phyloP scores from a whole-genome alignment of 2,113 vertebrate genomes.

The Empidonax traillii region DNA sequence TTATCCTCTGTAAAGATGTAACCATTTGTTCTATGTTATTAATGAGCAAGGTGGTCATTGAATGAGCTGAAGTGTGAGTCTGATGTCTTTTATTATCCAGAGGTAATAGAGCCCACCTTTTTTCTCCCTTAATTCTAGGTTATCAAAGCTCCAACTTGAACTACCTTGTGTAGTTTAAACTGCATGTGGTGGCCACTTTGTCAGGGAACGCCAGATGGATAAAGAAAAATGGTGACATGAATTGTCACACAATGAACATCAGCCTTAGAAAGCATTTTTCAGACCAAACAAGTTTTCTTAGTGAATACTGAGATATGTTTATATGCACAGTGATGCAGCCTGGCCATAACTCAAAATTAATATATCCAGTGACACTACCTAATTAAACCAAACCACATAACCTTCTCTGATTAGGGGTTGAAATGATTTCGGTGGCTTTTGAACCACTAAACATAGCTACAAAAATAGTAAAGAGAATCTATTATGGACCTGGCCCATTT shows the following conservation, averaged over 20 bases:
- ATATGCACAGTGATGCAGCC: background rate
- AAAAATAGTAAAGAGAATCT: background rate
- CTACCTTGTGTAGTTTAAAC: background rate
- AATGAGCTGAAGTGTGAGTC: background rate
- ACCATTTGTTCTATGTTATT: background rate
- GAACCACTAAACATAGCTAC: background rate
- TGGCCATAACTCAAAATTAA: background rate
- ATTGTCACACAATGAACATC: background rate
- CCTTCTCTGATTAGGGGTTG: background rate
- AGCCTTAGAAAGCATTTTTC: background rate
- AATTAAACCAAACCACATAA: background rate
- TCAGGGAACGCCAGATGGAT: background rate
- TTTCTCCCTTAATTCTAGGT: background rate
- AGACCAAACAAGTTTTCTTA: background rate
- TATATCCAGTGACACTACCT: background rate
- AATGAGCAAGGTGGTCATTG: background rate
- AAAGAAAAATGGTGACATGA: background rate
- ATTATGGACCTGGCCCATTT: background rate
- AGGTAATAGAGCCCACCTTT: rapidly evolving
- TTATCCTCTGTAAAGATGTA: background rate
- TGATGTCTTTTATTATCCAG: background rate
- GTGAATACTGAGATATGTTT: background rate
- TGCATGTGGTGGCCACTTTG: background rate
- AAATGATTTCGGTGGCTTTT: background rate
- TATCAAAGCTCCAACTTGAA: background rate